Evolutionary conservation across 2,113 vertebrate species (phyloP), one percentile per base, ranked within the genome.

Genomic region (Ochotona princeps): DNA sequence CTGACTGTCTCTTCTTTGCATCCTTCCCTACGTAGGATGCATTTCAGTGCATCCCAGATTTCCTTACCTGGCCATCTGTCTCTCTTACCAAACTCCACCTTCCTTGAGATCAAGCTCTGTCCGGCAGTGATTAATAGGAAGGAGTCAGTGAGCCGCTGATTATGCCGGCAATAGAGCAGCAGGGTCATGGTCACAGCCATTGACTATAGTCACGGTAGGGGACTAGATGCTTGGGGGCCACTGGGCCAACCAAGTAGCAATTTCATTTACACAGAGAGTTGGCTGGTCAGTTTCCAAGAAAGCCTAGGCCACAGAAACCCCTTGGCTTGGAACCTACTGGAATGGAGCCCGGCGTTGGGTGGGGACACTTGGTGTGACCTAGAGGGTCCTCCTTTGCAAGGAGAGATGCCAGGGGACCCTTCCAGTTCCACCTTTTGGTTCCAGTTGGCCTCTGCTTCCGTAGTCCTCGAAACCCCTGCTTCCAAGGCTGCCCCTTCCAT

Each of bases 401-500:
- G 60, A 9, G 0, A 17, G 2, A 3, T 54, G 17, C 54, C 3
- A 1, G 5, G 25, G 28, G 49, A 8, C 25, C 10, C 21, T 32
- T 60, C 32, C 5, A 3, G 4, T 17, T 44, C 1, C 94, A 84
- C 94, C 74, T 82, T 95, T 94, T 76, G 86, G 82, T 61, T 92
- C 95, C 90, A 13, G 23, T 7, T 94, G 96, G 95, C 95, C 97
- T 95, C 90, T 92, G 84, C 78, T 92, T 97, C 95, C 15, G 18
- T 78, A 72, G 80, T 91, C 79, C 83, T 18, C 54, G 97, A 95
- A 94, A 83, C 70, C 76, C 94, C 96, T 38, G 28, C 74, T 94
- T 97, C 95, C 97, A 97, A 91, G 96, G 93, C 95, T 85, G 73
- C 91, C 84, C 92, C 95, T 93, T 96, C 96, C 97, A 95, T 96